These are phyloP conservation scores for Zapus hudsonius DNA, from an alignment of 2,113 vertebrate genomes.

Conservation along the genomic window DNA sequence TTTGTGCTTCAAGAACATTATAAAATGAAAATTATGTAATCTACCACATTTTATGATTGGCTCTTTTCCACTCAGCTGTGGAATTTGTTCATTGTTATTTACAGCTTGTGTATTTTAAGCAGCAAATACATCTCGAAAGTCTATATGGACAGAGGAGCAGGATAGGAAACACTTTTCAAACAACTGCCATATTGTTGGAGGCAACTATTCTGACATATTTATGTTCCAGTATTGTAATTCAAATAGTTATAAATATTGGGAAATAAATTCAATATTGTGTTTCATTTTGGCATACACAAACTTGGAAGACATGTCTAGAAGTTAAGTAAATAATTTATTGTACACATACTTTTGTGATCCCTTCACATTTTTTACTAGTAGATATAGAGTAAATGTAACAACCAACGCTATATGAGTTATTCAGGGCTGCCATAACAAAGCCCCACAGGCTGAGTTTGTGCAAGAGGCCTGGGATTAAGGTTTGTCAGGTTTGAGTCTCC, in stretches of 20 bases:
- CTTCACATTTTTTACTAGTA: background rate
- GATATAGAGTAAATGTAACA: conserved; percentile 10
- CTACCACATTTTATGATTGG: background rate
- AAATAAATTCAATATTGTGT: too few species aligned
- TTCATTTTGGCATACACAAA: background rate
- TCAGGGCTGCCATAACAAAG: background rate
- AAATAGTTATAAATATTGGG: too few species aligned
- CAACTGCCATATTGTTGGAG: background rate
- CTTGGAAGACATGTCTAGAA: background rate
- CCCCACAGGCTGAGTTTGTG: background rate
- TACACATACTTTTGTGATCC: background rate
- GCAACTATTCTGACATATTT: background rate
- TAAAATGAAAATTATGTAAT: background rate
- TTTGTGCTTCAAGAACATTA: background rate
- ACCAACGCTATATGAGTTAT: background rate
- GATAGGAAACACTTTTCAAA: background rate
- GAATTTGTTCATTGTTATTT: background rate
- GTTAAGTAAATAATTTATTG: background rate
- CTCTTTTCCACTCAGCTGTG: background rate
- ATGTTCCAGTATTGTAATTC: background rate
- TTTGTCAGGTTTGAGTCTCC: background rate
- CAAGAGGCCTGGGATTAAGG: background rate
- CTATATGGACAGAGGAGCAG: background rate
- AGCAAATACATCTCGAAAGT: background rate
- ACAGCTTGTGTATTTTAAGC: background rate